phyloP scores from a whole-genome alignment of 2,113 vertebrate species.

The Sus scrofa region T2T-Sscrofa CM000819.6:64570001-64570500 shows the following conservation, averaged over 20 bases:
- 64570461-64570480: not conserved
- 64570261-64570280: constrained; percentile 4
- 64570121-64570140: constrained; percentile 38
- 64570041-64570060: not conserved
- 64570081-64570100: not conserved
- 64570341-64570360: constrained; percentile 37
- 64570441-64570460: constrained; percentile 11
- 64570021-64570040: constrained; percentile 50
- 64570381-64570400: not conserved
- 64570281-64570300: constrained; percentile 13
- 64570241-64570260: constrained; percentile 14
- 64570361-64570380: not conserved
- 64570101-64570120: not conserved
- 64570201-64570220: constrained; percentile 12
- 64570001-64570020: constrained; percentile 46
- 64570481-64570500: constrained; percentile 27
- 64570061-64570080: not conserved
- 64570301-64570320: constrained; percentile 55
- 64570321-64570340: not conserved
- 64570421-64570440: not conserved
- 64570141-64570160: constrained; percentile 26
- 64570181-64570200: not conserved
- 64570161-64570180: constrained; percentile 28
- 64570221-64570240: constrained; percentile 32
- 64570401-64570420: constrained; percentile 5